Evolutionary conservation across 2,888 invertebrate genomes (phyloP), one percentile per base, ranked within the genome.

Genomic region (Callosobruchus maculatus): DNA sequence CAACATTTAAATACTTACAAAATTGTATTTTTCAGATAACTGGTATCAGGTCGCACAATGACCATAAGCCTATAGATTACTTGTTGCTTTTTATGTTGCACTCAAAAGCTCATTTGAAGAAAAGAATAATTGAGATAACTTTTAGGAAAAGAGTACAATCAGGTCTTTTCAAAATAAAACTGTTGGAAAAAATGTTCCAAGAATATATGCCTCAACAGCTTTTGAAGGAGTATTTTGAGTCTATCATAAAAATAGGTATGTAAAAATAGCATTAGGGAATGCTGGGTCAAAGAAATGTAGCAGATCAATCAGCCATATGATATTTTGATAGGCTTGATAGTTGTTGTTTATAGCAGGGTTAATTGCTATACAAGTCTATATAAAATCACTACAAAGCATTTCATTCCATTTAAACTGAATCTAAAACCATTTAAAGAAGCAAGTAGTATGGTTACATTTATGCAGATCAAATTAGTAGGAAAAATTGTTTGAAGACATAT

Each of bases 61-160:
- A 91, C 74, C 89, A 91, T 76, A 92, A 92, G 86, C 89, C 93
- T 0, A 88, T 94, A 76, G 94, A 95, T 86, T 88, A 94, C 72
- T 86, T 93, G 21, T 87, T 94, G 77, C 84, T 94, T 21, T 83
- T 93, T n/a, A 88, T 93, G 79, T 85, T 93, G 21, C 90, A 92
- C 78, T 88, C 91, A n/a, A 89, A 89, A 72, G 88, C 89, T 73
- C 90, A 90, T 81, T 89, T 90, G 67, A 90, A 90, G 79, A 91
- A 91, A 80, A 89, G 89, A 76, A 88, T 88, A 79, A 88, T 93
- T 21, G 92, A 93, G 83, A 88, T 87, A 77, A 82, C 92, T 68
- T 88, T 94, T 76, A 90, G 90, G 81, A 91, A 91, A 77, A 90
- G 91, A 78, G 89, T 94, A 20, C 89, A 92, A 85, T 81, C 87